Evolutionary conservation across 2,888 invertebrate species (phyloP), one percentile per base, ranked within the genome.

Genomic region (Himalopsyche tibetana): DNA sequence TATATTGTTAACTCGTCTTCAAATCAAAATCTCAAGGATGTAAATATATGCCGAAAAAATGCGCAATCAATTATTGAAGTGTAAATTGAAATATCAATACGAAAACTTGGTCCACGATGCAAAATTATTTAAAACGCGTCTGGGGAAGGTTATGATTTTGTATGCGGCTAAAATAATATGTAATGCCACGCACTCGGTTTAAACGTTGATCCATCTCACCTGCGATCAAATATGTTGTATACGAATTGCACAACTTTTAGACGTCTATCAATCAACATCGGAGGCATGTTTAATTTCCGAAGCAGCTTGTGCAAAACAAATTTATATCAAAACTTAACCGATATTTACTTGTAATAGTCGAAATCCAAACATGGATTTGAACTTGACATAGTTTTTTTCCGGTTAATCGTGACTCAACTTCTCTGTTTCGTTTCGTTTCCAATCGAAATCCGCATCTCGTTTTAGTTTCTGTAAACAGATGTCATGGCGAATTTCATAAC

Each of bases 341-440:
- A n/a, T 63, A 63, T 63, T 19, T 63, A 28, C 63, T 63, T 63
- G 28, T 15, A 63, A 63, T n/a, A 19, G 63, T 19, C 28, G 63
- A 63, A 19, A 19, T 28, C 19, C 63, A 63, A 63, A 63, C 63
- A 63, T 63, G 63, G 63, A 63, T 63, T 63, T 19, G 63, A 63
- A 63, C 63, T 63, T 63, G 63, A 63, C 63, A 63, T 63, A 5
- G 4, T 15, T 63, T 63, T 63, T n/a, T 63, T 63, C n/a, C 11
- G 19, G 19, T 8, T 11, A n/a, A 19, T 19, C 63, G 63, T 63
- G 63, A 63, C 63, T 63, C 63, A 56, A 19, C 63, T 63, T 19
- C 28, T 63, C 51, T 5, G 63, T 6, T 63, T 63, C 11, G 12
- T 19, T 63, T 63, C 63, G 9, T n/a, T n/a, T n/a, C n/a, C n/a